A percentile compares a stretch with the other conserved stretches of the same genome.
Conservation (phyloP, 2,113 vertebrate species). For the Zosterops borbonicus region DNA sequence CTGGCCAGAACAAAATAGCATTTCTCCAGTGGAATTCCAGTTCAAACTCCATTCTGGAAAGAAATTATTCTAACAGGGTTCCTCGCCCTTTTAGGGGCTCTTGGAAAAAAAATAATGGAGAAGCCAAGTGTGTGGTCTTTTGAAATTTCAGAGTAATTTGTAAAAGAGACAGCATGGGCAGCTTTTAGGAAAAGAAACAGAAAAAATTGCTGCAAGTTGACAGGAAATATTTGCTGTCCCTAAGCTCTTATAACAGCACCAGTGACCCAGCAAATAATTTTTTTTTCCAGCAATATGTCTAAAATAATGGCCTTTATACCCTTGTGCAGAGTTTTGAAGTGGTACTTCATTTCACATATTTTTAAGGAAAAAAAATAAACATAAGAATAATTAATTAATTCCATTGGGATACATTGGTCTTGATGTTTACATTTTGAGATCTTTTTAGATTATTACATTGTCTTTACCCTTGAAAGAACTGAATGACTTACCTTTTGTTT, state of each 20-base stretch:
- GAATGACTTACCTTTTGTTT: not conserved
- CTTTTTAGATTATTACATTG: not conserved
- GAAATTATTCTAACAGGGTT: slow-evolving; percentile 50
- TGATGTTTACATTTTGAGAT: not conserved
- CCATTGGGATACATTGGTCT: not conserved
- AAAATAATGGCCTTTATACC: not conserved
- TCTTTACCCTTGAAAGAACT: not conserved
- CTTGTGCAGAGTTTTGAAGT: not conserved
- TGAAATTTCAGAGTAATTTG: slow-evolving; percentile 70
- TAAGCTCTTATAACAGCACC: not conserved
- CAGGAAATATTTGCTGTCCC: slow-evolving; percentile 69
- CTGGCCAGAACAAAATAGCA: slow-evolving; percentile 69
- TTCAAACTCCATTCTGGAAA: slow-evolving; percentile 69
- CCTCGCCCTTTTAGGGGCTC: slow-evolving; percentile 62
- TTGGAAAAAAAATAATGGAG: slow-evolving; percentile 42
- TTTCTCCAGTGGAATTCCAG: slow-evolving; percentile 70
- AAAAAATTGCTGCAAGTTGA: slow-evolving; percentile 59
- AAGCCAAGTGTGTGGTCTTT: slow-evolving; percentile 76
- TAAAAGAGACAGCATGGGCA: slow-evolving; percentile 55
- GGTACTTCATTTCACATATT: not conserved
- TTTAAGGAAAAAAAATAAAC: not conserved
- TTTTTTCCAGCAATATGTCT: not conserved
- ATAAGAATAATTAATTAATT: not conserved
- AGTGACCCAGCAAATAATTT: not conserved
- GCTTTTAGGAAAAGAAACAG: slow-evolving; percentile 67